A percentile compares a stretch with the other conserved stretches of the same genome.
These are phyloP conservation scores for Patella ulyssiponensis DNA, from an alignment of 2,888 invertebrate genomes.

Conservation along the genomic window DNA sequence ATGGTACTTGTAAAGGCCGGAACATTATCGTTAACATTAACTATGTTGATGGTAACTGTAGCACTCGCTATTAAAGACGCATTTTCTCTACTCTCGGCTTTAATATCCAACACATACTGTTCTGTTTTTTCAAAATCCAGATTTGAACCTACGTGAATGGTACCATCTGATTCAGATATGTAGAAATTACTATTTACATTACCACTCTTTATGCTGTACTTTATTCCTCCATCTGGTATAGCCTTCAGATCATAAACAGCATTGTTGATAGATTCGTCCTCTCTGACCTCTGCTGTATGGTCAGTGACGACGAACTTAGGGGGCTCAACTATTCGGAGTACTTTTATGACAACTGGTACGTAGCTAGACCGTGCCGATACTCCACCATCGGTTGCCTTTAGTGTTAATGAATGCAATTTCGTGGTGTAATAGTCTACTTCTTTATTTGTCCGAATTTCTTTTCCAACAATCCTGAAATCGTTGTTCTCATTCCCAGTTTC, in stretches of 20 bases:
- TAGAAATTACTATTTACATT: constrained; percentile 40
- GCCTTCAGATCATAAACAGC: constrained; percentile 48
- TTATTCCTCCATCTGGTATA: constrained; percentile 36
- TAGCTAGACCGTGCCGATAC: constrained; percentile 36
- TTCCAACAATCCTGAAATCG: constrained; percentile 40
- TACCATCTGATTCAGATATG: constrained; percentile 46
- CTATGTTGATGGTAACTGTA: constrained; percentile 42
- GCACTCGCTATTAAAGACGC: constrained; percentile 35
- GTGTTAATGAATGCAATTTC: constrained; percentile 43
- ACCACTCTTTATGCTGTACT: constrained; percentile 43
- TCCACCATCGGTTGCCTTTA: constrained; percentile 46
- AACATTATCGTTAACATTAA: constrained; percentile 55
- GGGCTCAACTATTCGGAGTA: constrained; percentile 36
- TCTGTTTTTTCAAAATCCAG: constrained; percentile 46
- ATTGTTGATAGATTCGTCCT: constrained; percentile 39
- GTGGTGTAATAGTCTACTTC: constrained; percentile 42
- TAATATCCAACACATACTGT: constrained; percentile 37
- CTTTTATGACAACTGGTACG: constrained; percentile 42
- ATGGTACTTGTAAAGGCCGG: constrained; percentile 42
- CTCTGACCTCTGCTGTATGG: constrained; percentile 36
- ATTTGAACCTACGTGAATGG: constrained; percentile 36
- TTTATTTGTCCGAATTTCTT: constrained; percentile 33
- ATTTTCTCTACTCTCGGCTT: constrained; percentile 43
- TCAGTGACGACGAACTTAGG: constrained; percentile 38
- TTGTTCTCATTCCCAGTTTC: constrained; percentile 44